Percentiles rank a stretch among this genome's conserved stretches.
These are phyloP conservation scores for Corella eumyota DNA, from an alignment of 23 tunicate species.

Conservation along the genomic window DNA sequence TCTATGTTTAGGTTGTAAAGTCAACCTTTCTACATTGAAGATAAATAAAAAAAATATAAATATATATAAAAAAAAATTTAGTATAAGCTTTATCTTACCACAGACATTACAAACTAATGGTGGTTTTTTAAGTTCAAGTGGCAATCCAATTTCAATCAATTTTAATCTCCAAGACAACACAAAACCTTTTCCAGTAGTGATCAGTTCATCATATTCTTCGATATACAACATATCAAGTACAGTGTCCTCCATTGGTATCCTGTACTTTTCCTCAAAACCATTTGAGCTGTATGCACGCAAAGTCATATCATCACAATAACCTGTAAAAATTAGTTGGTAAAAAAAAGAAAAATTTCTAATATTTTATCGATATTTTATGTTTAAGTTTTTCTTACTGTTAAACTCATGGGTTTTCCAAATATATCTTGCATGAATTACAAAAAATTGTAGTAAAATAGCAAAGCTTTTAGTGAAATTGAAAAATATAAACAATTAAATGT, in stretches of 20 bases:
- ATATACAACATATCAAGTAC: conserved; percentile 44
- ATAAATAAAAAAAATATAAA: no score
- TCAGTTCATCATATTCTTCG: conserved; percentile 57
- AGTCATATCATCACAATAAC: conserved; percentile 67
- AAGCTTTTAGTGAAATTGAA: no score
- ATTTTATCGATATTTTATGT: no score
- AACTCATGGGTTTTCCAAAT: no score
- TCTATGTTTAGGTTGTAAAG: no score
- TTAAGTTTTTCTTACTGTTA: no score
- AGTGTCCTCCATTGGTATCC: conserved; percentile 20
- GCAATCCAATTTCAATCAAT: conserved; percentile 39
- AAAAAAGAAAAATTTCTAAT: background rate
- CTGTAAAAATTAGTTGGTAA: conserved; percentile 14
- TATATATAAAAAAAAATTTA: no score
- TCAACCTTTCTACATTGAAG: no score
- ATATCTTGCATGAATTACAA: no score
- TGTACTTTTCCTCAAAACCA: conserved; percentile 39
- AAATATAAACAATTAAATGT: no score
- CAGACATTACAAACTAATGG: conserved; percentile 28
- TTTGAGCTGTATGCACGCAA: conserved; percentile 43
- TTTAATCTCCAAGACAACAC: conserved; percentile 40
- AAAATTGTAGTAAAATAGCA: no score
- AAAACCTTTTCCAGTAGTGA: conserved; percentile 58
- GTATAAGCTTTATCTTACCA: no score
- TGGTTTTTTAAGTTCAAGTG: conserved; percentile 39